phyloP scores from a whole-genome alignment of 1,140 invertebrate genomes.

The Trigoniulus corallinus region DNA sequence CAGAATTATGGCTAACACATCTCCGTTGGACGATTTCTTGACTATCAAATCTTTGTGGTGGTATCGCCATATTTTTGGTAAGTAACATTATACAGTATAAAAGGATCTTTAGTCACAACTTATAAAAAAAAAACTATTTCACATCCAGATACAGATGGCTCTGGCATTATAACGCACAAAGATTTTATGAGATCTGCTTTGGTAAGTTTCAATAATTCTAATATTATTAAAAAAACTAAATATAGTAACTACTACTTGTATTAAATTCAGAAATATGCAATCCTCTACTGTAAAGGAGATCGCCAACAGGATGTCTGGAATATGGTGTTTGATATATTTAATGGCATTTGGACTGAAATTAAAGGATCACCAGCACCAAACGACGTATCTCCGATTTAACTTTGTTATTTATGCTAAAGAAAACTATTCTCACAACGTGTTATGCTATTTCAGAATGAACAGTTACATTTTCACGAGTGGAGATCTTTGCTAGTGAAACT shows the following conservation, averaged over 20 bases:
- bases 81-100: background rate
- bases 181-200: slow-evolving; percentile 8
- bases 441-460: background rate
- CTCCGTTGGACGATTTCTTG: background rate
- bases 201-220: slow-evolving; percentile 2
- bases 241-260: no score
- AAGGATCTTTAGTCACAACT: no score
- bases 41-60: slow-evolving; percentile 7
- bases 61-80: slow-evolving; percentile 8
- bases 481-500: background rate
- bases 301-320: slow-evolving; percentile 7
- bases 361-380: background rate
- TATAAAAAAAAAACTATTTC: background rate
- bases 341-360: slow-evolving; percentile 5
- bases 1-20: background rate
- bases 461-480: background rate
- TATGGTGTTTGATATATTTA: slow-evolving; percentile 3
- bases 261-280: slow-evolving; percentile 7
- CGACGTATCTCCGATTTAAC: background rate
- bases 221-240: slow-evolving; percentile 1
- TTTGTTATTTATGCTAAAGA: background rate
- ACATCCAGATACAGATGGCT: slow-evolving; percentile 9
- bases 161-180: slow-evolving; percentile 7
- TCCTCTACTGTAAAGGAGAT: slow-evolving; percentile 10
- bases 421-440: background rate